Conservation (phyloP, 2,888 invertebrate species). For the Serripes groenlandicus region DNA sequence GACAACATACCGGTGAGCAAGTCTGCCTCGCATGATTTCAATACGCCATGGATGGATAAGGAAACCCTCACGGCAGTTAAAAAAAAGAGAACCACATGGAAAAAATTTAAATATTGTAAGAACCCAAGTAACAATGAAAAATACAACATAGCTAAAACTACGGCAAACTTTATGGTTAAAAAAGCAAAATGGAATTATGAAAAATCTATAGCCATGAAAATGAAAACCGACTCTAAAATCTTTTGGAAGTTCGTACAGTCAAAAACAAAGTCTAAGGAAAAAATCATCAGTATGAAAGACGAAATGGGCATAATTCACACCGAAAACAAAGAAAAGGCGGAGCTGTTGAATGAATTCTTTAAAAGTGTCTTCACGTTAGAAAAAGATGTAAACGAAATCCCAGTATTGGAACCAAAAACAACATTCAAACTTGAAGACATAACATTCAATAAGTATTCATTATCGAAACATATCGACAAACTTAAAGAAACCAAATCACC, state of each 20-base stretch:
- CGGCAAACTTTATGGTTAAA: not conserved
- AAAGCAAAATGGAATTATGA: not conserved
- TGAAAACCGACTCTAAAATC: not conserved
- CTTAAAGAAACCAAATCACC: not conserved
- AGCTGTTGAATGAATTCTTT: not conserved
- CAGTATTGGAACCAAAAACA: not conserved
- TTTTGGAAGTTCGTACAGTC: conserved; percentile 4
- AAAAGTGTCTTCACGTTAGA: conserved; percentile 4
- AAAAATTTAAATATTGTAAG: conserved; percentile 12
- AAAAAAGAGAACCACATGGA: conserved; percentile 2
- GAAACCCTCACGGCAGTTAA: conserved; percentile 5
- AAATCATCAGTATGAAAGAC: not conserved
- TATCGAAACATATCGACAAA: not conserved
- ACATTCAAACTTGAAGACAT: not conserved
- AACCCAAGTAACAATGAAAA: not conserved
- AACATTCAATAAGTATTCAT: not conserved
- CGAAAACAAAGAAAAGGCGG: not conserved
- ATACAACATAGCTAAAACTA: not conserved
- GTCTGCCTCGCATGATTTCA: not conserved
- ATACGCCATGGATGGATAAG: conserved; percentile 14
- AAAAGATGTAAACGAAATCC: no score
- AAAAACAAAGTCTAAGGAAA: conserved; percentile 8
- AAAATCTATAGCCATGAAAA: not conserved
- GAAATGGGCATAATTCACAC: not conserved
- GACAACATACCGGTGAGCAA: conserved; percentile 18